Base-by-base conservation (phyloP, 1,140 invertebrate genomes). In the Mya arenaria region DNA sequence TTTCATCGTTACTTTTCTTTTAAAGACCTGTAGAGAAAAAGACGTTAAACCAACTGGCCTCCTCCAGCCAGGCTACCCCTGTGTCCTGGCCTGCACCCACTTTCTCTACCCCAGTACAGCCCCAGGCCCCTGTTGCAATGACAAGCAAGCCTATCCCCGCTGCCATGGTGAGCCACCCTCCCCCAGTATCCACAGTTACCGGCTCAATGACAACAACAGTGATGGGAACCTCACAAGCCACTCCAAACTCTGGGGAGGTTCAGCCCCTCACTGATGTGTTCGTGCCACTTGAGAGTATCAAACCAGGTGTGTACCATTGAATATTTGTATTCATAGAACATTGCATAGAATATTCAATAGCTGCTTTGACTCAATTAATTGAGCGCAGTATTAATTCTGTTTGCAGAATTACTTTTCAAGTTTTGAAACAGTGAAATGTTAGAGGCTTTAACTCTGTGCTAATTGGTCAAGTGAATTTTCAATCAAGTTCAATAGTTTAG, bases 261-360 rank as follows among this genome's bases (percentile, higher is more conserved):
- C 80, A 86, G 68, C 85, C 92, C 28, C 92, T 97, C 41, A 95
- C 94, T 25, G 96, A 97, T 91, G 94, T 98, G 60, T 94, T 94
- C 91, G 94, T 98, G 74, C 94, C 95, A 15, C 92, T 98, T 85
- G 95, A 96, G 88, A 94, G 94, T 77, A 95, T 98, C 52, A 95
- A 95, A 89, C 96, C 97, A 66, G 95, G 96, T 93, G 87, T 90
- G 81, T 39, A n/a, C n/a, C 17, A 52, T 48, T 55, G 30, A 55
- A 55, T 72, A 72, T 41, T 25, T 34, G 28, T 6, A 77, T 5
- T n/a, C 19, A 52, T n/a, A 6, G 10, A 13, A 28, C 13, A 52
- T 72, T 60, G 8, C 6, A 8, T 13, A 23, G 25, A 60, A 10
- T 8, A 17, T 13, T 60, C 13, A 60, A 17, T 60, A 60, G 8